phyloP scores from a whole-genome alignment of 2,113 vertebrate species.

The Protobothrops mucrosquamatus region DNA sequence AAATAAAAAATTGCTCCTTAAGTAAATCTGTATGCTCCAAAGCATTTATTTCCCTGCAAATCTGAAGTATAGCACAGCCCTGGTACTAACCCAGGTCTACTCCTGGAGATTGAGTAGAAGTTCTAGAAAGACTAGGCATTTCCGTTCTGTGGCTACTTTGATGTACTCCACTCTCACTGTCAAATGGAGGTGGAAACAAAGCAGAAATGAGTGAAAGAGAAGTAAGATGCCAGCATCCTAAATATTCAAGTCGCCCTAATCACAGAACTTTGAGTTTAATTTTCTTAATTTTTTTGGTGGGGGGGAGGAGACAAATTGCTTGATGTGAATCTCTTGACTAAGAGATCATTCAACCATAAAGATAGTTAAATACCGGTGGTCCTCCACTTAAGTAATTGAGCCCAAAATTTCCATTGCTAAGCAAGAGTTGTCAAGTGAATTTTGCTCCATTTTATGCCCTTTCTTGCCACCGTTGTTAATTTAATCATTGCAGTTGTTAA shows the following conservation, averaged over 20 bases:
- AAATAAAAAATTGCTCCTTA: background rate
- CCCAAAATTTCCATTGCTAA: too few species aligned
- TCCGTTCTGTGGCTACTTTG: background rate
- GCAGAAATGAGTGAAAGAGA: background rate
- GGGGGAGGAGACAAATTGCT: background rate
- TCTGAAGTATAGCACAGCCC: background rate
- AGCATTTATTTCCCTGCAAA: background rate
- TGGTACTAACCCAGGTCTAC: background rate
- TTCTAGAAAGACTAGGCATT: background rate
- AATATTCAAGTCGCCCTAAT: background rate
- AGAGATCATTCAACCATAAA: background rate
- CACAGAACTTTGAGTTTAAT: background rate
- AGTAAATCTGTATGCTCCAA: background rate
- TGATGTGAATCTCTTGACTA: background rate
- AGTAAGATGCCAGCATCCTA: background rate
- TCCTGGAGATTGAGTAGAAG: background rate
- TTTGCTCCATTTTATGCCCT: too few species aligned
- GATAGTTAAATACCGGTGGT: background rate
- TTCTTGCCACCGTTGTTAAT: too few species aligned
- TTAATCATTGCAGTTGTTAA: too few species aligned
- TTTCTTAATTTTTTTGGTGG: background rate
- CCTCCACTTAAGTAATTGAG: too few species aligned
- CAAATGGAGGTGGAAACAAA: background rate
- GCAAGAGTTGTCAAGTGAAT: too few species aligned
- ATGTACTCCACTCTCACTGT: background rate